Evolutionary conservation across 2,888 invertebrate genomes (phyloP), one percentile per base, ranked within the genome.

Genomic region (Caenorhabditis macrosperma): DNA sequence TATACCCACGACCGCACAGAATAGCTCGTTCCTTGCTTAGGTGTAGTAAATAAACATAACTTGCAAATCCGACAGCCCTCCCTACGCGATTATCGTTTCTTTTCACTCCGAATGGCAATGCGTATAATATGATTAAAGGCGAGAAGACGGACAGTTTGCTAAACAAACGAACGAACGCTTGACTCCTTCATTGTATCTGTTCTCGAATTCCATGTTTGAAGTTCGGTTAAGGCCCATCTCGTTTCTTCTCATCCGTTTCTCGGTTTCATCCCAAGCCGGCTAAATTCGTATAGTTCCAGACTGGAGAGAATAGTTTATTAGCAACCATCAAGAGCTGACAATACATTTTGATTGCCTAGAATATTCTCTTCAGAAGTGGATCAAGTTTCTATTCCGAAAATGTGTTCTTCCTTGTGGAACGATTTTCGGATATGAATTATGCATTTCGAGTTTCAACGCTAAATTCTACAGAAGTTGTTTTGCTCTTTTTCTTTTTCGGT

Each of bases 111-210:
- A 63, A 72, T 63, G 71, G 61, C 71, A 71, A 72, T 72, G 64
- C 55, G 46, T 55, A 48, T 63, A 63, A 72, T 72, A 55, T 64
- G 72, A 72, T 72, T 72, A 72, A 38, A 64, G 64, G 55, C 63
- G 71, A 63, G 68, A 52, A 28, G n/a, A 12, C 22, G 17, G 24
- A 17, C 26, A 4, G 50, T 50, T 60, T 46, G 55, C 22, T 35
- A 30, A 30, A 35, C 63, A 72, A 63, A 64, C 55, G 17, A 15
- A 22, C 55, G 24, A 10, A 28, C n/a, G 9, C 10, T 55, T 1
- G 1, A n/a, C 55, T 55, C 35, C 9, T 20, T 1, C 55, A 7
- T 22, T 35, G 10, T 50, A 22, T 33, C 10, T 33, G 6, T 33
- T 33, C 10, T 33, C 26, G 60, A 35, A 60, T 17, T 35, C 10